Evolutionary conservation across 2,113 vertebrate species (phyloP).

Genomic region (Dissostichus mawsoni): DNA sequence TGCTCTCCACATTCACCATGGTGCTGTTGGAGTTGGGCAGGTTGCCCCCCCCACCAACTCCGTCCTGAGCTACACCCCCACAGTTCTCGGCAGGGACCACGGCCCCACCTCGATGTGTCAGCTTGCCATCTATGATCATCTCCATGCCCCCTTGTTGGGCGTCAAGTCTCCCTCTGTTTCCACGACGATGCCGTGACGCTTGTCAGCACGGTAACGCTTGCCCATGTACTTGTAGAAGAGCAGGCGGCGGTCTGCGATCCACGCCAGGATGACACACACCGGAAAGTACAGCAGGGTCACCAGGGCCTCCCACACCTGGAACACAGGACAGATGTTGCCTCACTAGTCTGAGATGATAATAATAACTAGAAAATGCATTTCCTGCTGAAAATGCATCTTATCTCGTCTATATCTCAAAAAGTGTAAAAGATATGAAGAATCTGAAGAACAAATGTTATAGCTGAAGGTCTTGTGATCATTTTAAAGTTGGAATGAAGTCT

Average conservation of each 20-base stretch:
- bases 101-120: constrained; percentile 71
- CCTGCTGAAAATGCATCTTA: too few species aligned
- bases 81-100: constrained; percentile 74
- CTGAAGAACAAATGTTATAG: too few species aligned
- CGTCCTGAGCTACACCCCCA: constrained; percentile 58
- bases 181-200: constrained; percentile 93
- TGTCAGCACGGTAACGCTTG: constrained; percentile 95
- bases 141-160: constrained; percentile 87
- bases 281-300: constrained; percentile 95
- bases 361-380: too few species aligned
- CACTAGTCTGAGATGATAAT: background rate
- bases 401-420: too few species aligned
- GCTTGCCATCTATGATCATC: constrained; percentile 87
- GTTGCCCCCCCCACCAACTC: constrained; percentile 34
- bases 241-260: constrained; percentile 95
- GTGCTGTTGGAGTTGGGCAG: constrained; percentile 80
- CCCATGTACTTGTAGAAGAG: constrained; percentile 98
- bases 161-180: constrained; percentile 91
- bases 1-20: constrained; percentile 84
- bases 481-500: too few species aligned
- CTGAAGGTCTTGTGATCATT: too few species aligned
- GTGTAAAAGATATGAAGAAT: too few species aligned
- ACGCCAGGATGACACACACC: constrained; percentile 93
- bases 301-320: constrained; percentile 93
- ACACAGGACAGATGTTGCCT: constrained; percentile 10